Evolutionary conservation across 1,140 invertebrate genomes (phyloP).

Genomic region (Hyles vespertilio): DNA sequence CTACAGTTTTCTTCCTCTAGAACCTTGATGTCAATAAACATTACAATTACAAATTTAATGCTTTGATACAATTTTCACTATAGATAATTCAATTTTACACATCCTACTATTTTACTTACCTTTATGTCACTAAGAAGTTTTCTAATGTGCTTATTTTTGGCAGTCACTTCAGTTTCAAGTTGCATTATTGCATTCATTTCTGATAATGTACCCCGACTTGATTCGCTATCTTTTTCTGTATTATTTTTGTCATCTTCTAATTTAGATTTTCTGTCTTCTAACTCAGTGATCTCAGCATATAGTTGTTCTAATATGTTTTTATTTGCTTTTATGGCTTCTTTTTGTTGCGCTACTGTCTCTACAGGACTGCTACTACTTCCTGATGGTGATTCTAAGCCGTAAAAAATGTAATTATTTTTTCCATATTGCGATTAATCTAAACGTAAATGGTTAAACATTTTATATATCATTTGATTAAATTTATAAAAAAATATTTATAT

Average conservation of each 20-base stretch:
- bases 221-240: conserved; percentile 62
- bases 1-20: conserved; percentile 80
- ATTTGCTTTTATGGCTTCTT: conserved; percentile 72
- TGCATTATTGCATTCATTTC: conserved; percentile 66
- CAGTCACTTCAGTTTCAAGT: conserved; percentile 74
- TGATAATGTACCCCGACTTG: conserved; percentile 68
- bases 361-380: conserved; percentile 46
- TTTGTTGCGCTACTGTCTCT: conserved; percentile 64
- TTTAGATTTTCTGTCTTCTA: conserved; percentile 74
- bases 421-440: too few species aligned
- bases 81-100: too few species aligned
- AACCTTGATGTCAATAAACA: conserved; percentile 49
- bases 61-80: too few species aligned
- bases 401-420: too few species aligned
- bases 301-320: conserved; percentile 73
- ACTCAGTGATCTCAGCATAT: conserved; percentile 66
- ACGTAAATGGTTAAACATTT: not conserved
- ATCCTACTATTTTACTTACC: conserved; percentile 49
- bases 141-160: conserved; percentile 82
- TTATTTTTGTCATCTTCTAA: conserved; percentile 49
- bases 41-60: too few species aligned
- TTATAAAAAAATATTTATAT: too few species aligned
- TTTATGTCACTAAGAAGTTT: conserved; percentile 81
- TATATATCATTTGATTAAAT: too few species aligned
- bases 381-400: conserved; percentile 36